Evolutionary conservation across 1,140 invertebrate genomes (phyloP).

Genomic region (Bombus superbus): DNA sequence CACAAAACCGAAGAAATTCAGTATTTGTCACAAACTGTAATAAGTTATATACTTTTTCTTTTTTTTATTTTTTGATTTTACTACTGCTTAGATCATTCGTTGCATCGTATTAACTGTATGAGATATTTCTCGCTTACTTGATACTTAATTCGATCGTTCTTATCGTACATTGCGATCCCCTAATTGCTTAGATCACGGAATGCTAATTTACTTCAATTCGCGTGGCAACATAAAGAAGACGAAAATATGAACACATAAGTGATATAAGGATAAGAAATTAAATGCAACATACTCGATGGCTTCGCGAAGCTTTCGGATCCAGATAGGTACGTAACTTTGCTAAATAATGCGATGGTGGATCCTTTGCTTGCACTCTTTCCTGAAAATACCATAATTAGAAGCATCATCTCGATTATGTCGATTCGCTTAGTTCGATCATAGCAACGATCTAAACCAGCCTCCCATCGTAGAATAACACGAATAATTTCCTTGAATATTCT

Average conservation of each 20-base stretch:
- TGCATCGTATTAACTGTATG: no score
- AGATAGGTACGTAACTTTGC: conserved; percentile 96
- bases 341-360: conserved; percentile 97
- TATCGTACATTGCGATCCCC: not conserved
- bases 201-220: not conserved
- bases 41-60: no score
- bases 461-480: no score
- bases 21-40: no score
- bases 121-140: no score
- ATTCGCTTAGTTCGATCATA: no score
- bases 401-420: not conserved
- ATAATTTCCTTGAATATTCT: no score
- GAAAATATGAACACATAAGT: conserved; percentile 7
- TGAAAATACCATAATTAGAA: conserved; percentile 80
- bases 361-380: conserved; percentile 98
- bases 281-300: conserved; percentile 91
- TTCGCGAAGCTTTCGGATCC: conserved; percentile 97
- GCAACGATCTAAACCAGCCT: no score
- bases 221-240: conserved; percentile 24
- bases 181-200: not conserved
- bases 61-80: not conserved
- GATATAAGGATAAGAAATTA: conserved; percentile 36
- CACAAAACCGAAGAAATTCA: not conserved
- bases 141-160: no score
- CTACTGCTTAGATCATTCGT: no score